phyloP scores from a whole-genome alignment of 2,888 invertebrate species.

The Hypolimnas misippus region DNA sequence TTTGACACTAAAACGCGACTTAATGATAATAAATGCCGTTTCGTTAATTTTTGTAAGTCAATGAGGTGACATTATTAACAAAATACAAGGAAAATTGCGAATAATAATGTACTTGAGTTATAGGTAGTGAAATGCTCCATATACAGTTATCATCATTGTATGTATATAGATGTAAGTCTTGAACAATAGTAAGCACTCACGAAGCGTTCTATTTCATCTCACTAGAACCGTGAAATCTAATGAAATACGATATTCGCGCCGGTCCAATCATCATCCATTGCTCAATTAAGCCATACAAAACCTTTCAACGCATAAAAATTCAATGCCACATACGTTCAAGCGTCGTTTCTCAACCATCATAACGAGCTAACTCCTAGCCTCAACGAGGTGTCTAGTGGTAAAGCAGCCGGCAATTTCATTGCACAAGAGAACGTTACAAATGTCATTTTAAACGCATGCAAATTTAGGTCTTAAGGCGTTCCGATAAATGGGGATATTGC shows the following conservation, averaged over 20 bases:
- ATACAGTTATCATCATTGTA: no score
- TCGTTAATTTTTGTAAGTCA: not conserved
- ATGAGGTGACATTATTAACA: not conserved
- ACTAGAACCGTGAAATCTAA: slow-evolving; percentile 30
- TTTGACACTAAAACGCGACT: slow-evolving; percentile 6
- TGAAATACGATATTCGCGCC: slow-evolving; percentile 28
- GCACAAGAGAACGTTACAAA: slow-evolving; percentile 20
- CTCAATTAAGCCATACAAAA: slow-evolving; percentile 34
- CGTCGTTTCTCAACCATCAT: slow-evolving; percentile 55
- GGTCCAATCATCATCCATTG: slow-evolving; percentile 12
- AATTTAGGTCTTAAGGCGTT: not conserved
- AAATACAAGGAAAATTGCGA: not conserved
- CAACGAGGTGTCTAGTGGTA: slow-evolving; percentile 77
- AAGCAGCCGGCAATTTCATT: slow-evolving; percentile 42
- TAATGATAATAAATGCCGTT: not conserved
- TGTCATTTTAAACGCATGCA: not conserved
- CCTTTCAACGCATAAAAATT: slow-evolving; percentile 38
- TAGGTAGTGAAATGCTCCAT: no score
- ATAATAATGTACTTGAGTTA: no score
- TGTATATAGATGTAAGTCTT: not conserved
- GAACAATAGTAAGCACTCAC: not conserved
- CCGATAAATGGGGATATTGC: slow-evolving; percentile 11
- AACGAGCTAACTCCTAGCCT: slow-evolving; percentile 68
- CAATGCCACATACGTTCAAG: slow-evolving; percentile 44
- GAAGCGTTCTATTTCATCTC: slow-evolving; percentile 13